phyloP scores from a whole-genome alignment of 2,797 vertebrate species.

The Crax fasciolata region DNA sequence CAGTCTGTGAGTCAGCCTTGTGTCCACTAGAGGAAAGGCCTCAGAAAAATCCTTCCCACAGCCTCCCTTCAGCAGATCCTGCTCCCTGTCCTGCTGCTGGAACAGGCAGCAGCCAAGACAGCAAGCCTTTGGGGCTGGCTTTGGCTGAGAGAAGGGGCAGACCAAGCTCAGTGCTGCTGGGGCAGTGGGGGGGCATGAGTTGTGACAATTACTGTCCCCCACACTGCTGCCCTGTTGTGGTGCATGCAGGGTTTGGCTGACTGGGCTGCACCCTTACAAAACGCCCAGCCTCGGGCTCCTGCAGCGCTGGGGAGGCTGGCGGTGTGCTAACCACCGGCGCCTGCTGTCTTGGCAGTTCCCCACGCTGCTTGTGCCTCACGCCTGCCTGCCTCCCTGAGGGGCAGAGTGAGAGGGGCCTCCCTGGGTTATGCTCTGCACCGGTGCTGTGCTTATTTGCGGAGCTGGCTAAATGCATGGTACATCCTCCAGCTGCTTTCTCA shows the following conservation, averaged over 20 bases:
- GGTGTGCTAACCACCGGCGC: background rate
- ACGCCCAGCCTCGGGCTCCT: background rate
- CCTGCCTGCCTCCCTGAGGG: accelerated
- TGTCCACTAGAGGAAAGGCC: background rate
- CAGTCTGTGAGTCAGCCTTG: accelerated
- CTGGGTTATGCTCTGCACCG: accelerated
- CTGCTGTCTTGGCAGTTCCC: background rate
- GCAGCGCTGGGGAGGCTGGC: accelerated
- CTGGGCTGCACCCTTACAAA: background rate
- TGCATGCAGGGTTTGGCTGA: background rate
- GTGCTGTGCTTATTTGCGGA: background rate
- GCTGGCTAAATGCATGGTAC: background rate
- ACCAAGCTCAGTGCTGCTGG: background rate
- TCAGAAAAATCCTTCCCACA: background rate
- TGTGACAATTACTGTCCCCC: background rate
- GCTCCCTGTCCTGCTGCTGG: background rate
- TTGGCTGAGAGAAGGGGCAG: background rate
- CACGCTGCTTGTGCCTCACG: background rate
- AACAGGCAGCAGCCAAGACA: background rate
- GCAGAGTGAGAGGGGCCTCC: background rate
- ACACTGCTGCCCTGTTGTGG: background rate
- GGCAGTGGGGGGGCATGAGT: background rate
- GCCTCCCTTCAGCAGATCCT: background rate
- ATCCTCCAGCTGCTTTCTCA: background rate
- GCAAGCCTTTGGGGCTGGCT: background rate